Base-by-base conservation (phyloP, 1,140 invertebrate genomes). In the Ditylenchus dipsaci region DNA sequence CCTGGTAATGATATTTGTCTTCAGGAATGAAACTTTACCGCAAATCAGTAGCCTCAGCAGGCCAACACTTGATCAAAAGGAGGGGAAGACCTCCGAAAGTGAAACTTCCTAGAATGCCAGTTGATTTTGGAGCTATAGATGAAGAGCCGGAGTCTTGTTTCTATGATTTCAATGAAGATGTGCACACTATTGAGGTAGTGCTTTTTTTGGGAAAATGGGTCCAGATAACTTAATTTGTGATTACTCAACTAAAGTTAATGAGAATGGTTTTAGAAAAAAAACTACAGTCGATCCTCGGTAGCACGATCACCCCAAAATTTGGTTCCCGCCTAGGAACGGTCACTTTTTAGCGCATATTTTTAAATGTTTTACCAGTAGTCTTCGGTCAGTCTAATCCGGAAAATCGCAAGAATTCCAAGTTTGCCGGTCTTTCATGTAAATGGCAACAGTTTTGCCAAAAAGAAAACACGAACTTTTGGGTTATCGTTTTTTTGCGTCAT, bases 1-100 rank as follows among this genome's bases (percentile, higher is more conserved):
- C 49, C 49, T 21, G 49, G 15, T 3, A 53, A 53, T 53, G 15
- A 21, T 53, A 7, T 53, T 38, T 7, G 19, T 3, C 27, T 69
- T 72, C 62, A 74, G 71, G 69, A 27, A 43, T 71, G 58, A 71
- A 71, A 58, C 49, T 72, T 1, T 71, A 71, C 45, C 69, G 69
- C 26, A 71, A 72, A 19, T 70, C 68, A 53, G 67, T 70, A 43
- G 67, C 68, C 0, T 70, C 68, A 11, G 68, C 68, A 17, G 43
- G 45, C 21, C 45, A 61, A 26, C 33, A 38, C 33, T 11, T 38
- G 11, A 30, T 63, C 17, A 29, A 63, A 29, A 60, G 75, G 27
- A 57, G 76, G 7, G 76, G 77, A 38, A 61, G 77, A 15, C 76
- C 77, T 23, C 76, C 77, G 23, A 78, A 78, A 60, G 33, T 69